These are phyloP conservation scores for Paratilapia polleni DNA, from an alignment of 2,113 vertebrate species.

Conservation along the genomic window DNA sequence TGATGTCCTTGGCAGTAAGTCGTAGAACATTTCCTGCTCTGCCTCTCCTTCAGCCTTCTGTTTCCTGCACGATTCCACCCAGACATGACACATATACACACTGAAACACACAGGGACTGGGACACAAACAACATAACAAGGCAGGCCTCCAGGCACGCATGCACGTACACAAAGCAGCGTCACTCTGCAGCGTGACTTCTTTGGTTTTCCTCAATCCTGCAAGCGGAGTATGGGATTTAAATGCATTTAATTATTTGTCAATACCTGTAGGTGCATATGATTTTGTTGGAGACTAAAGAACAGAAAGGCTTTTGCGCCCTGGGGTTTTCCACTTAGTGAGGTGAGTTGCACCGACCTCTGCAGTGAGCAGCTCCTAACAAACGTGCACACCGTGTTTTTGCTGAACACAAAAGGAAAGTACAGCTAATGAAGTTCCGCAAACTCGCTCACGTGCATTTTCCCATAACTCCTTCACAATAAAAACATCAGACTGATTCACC, in stretches of 20 bases:
- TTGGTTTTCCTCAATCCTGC: not conserved
- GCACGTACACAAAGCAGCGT: not conserved
- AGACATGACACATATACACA: not conserved
- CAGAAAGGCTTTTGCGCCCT: not conserved
- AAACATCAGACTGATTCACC: fast-evolving
- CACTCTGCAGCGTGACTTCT: no score
- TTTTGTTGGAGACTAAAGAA: not conserved
- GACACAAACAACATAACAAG: not conserved
- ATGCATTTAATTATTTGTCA: not conserved
- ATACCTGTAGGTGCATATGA: not conserved
- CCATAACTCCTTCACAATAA: not conserved
- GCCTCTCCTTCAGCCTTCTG: not conserved
- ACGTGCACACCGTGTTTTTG: not conserved
- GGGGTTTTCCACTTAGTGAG: no score
- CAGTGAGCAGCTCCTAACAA: no score
- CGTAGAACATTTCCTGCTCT: not conserved
- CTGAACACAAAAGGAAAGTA: not conserved
- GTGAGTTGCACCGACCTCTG: not conserved
- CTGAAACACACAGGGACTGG: not conserved
- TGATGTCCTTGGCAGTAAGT: not conserved
- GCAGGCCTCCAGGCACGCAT: not conserved
- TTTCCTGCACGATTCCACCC: not conserved
- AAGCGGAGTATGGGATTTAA: not conserved
- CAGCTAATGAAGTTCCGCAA: fast-evolving
- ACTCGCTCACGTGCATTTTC: not conserved